Evolutionary conservation across 2,113 vertebrate genomes (phyloP), one percentile per base, ranked within the genome.

Genomic region (Sarotherodon lohbergeri): DNA sequence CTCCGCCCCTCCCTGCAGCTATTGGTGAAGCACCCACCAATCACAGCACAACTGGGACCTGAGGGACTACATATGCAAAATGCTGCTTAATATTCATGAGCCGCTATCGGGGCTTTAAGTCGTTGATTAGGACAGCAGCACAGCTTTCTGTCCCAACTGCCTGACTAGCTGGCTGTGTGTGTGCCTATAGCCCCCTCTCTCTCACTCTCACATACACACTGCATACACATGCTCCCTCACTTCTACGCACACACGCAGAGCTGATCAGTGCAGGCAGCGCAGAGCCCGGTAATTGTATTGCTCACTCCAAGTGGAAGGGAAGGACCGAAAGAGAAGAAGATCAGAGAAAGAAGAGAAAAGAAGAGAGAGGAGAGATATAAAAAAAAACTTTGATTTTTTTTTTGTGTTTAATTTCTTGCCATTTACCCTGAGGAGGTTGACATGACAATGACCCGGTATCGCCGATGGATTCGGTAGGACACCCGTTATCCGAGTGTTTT

Each of bases 381-480:
- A 97, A 96, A 98, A 59, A 19, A 71, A 76, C 97, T 98, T 99
- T 98, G 96, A 96, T 88, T 85, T 86, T 79, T 90, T 36, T 80
- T 88, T 84, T 57, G 54, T 86, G 57, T 81, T 84, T 54, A 19
- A 46, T 79, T 82, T 83, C 71, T 91, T 90, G 66, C 66, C 54
- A 29, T 92, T 86, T 88, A 57, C 56, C 78, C 83, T 84, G 90
- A 97, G 95, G 97, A 97, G 97, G 97, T 92, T 95, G 92, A 91
- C 96, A 98, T 96, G 96, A 98, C 98, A 97, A 97, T 98, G 96
- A 96, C 96, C 94, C 87, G 97, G 97, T 96, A 96, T 96, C 94
- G 97, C 97, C 97, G 97, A 99, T 99, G 98, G 98, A 99, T 98
- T 98, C 97, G 97, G 98, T 99, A 99, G 98, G 98, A 99, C 98